Base-by-base conservation (phyloP, 2,888 invertebrate species). In the Cinara cedri region DNA sequence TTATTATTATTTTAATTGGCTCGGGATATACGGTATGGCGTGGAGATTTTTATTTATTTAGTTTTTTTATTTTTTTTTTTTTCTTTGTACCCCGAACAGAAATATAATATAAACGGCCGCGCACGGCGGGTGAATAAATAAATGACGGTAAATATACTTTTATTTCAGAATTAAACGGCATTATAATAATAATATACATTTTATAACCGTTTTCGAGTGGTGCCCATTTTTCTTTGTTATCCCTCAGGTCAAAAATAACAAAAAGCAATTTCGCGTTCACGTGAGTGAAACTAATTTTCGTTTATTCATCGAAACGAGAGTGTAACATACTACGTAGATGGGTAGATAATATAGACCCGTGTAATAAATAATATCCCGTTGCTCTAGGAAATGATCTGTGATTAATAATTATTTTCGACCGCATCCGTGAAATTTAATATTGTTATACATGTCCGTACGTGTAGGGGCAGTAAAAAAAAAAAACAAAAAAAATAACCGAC, bases 1-100 rank as follows among this genome's bases (percentile, higher is more conserved):
- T 63, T 21, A 54, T 51, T 49, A 26, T 44, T 14, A 44, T 66
- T 55, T 55, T 71, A 71, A 71, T 71, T 71, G 55, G 44, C 44
- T 13, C n/a, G 26, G 16, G 49, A 49, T 49, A 46, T 55, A 60
- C 57, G 24, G 13, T 26, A 10, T 34, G 11, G 44, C 44, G n/a
- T 6, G 8, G 44, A 46, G 24, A 8, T n/a, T n/a, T n/a, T n/a
- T n/a, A n/a, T n/a, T n/a, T n/a, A n/a, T n/a, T n/a, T n/a, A n/a
- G n/a, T n/a, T n/a, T n/a, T n/a, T n/a, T n/a, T n/a, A 4, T 70
- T 55, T 55, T 21, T 70, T 21, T 49, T 24, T 34, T 54, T 14
- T 16, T 57, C 16, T n/a, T n/a, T n/a, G n/a, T n/a, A 54, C 46
- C 46, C 44, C 46, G 19, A 19, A 24, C 9, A 34, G 34, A 34